phyloP scores from a whole-genome alignment of 2,113 vertebrate genomes.

The Tragelaphus buxtoni region DNA sequence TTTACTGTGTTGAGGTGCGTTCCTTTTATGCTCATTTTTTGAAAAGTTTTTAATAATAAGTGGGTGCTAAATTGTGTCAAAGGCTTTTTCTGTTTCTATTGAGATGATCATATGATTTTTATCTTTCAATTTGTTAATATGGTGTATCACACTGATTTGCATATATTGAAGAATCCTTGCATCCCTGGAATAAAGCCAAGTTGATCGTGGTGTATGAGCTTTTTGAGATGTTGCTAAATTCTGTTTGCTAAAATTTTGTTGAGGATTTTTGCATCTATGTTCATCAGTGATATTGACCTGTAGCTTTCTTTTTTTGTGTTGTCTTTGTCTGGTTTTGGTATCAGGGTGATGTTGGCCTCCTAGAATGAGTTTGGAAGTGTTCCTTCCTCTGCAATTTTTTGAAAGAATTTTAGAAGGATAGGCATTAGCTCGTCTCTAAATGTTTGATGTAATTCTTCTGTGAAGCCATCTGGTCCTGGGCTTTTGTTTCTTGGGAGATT shows the following conservation, averaged over 20 bases:
- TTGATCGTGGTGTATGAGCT: neutral
- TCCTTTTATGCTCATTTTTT: neutral
- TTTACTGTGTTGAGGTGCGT: neutral
- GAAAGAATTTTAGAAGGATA: neutral
- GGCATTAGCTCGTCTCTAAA: neutral
- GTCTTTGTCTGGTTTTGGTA: neutral
- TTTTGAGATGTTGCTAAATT: neutral
- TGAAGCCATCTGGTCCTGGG: neutral
- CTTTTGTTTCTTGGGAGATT: neutral
- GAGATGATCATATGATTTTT: neutral
- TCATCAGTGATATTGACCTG: neutral
- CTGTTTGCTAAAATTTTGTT: neutral
- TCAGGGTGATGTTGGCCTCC: neutral
- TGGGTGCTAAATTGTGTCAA: neutral
- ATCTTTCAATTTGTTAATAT: neutral
- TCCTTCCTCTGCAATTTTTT: neutral
- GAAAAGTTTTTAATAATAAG: neutral
- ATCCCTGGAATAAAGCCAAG: neutral
- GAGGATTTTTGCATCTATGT: neutral
- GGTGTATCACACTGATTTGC: neutral
- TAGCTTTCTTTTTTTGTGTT: neutral
- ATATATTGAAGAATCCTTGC: neutral
- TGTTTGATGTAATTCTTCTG: neutral
- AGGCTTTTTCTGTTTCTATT: neutral
- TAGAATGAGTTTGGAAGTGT: neutral